Evolutionary conservation across 2,797 vertebrate genomes (phyloP), one percentile per base, ranked within the genome.

Genomic region (Gorsachius magnificus): DNA sequence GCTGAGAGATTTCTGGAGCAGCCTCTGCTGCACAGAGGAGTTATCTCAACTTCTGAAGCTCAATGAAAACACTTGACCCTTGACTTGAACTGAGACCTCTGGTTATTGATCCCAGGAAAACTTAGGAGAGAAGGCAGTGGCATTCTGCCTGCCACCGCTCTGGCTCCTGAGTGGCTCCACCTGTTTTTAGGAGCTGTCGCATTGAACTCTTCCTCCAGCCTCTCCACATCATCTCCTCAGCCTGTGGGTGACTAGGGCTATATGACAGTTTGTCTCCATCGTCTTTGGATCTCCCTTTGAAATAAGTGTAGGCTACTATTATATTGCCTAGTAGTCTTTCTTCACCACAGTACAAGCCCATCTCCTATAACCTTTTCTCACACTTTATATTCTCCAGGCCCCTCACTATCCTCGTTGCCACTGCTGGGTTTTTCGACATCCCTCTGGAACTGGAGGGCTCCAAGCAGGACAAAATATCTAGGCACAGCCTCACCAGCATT

Each of bases 81-180:
- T 94, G 93, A 56, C 87, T 91, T 95, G 95, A 94, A 86, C 91
- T 76, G 43, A 93, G 89, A 96, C 87, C 75, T 90, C 61, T 90
- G 58, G 36, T 70, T 93, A 94, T 89, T 76, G 93, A 96, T 90
- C 85, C 72, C 58, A 74, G 66, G 38, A 76, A 90, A 88, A 93
- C 83, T 91, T 96, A n/a, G 28, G n/a, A 65, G 78, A 65, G 45
- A 86, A 43, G 50, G 29, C 53, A 20, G 24, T 50, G 3, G 0
- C 26, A 6, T 70, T 80, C 64, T 83, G 78, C 65, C 78, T 78
- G 75, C 64, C 85, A 56, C 7, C 2, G 41, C 71, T 80, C 41
- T 88, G 41, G 10, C 53, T 80, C 26, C 66, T 29, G n/a, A 74
- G 35, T 53, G 21, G 16, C 22, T 87, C 56, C 2, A 6, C 45